Base-by-base conservation (phyloP, 2,113 vertebrate species). In the Connochaetes taurinus region DNA sequence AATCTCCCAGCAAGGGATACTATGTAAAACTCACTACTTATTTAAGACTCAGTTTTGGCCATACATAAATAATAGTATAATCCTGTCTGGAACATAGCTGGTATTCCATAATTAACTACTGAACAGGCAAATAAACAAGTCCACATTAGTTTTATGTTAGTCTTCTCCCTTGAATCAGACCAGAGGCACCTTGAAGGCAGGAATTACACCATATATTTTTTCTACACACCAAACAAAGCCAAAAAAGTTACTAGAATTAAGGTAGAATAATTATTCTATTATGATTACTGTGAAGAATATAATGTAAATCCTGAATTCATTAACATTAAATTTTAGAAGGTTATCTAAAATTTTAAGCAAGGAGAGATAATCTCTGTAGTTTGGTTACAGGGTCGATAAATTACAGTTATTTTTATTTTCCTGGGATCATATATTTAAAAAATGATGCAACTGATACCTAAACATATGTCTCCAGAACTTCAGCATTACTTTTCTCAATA, bases 391-490 rank as follows among this genome's bases (percentile, higher is more conserved):
- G 33, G 67, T 85, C 67, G 19, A 90, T 53, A 87, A n/a, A 80
- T 82, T 87, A 87, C 27, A 57, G 64, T 91, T 97, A 94, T 96
- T 94, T 95, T 96, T 97, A 60, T 93, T 45, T 83, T 62, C 40
- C 78, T 87, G 89, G 82, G 17, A 67, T 8, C 71, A 45, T 33
- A 53, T 74, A 31, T 58, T 55, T 87, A 93, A 93, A 62, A 87
- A 97, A 57, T 4, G 36, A 82, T 76, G 94, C 76, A 96, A 92
- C n/a, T 92, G 91, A 31, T 88, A 97, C 92, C 90, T 97, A 97
- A 57, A 87, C 58, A 96, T 55, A 31, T 45, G 93, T 95, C 78
- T 92, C 16, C 57, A 95, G 76, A 40, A 71, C 47, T 16, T 64
- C 25, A 71, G 29, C 33, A 74, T 97, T 55, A 64, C 12, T 95